A percentile compares a stretch with the other conserved stretches of the same genome.
Conservation (phyloP, 2,888 invertebrate genomes). For the Archips crataeganus region DNA sequence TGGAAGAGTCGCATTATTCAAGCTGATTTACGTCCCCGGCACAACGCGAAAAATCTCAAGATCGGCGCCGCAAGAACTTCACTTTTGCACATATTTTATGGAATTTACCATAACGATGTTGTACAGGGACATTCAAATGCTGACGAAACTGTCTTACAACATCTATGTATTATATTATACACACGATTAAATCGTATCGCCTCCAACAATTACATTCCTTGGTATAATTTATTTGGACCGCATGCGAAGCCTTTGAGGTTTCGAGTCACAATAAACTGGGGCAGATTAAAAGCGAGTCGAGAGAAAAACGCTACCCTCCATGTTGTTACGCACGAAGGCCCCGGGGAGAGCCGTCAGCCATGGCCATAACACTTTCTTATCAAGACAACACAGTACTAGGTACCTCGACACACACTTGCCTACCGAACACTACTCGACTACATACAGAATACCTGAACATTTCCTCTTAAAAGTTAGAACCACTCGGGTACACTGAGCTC, state of each 20-base stretch:
- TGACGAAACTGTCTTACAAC: not conserved
- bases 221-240: constrained; percentile 14
- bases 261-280: constrained; percentile 60
- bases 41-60: constrained; percentile 47
- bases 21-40: constrained; percentile 57
- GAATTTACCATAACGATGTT: constrained; percentile 3
- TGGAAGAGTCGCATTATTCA: constrained; percentile 58
- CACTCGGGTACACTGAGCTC: not conserved
- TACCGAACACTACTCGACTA: constrained; percentile 1
- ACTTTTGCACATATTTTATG: constrained; percentile 42
- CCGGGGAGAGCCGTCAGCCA: constrained; percentile 67
- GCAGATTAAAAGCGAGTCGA: constrained; percentile 67
- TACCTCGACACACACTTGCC: constrained; percentile 46
- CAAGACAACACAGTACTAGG: constrained; percentile 68
- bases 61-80: constrained; percentile 24
- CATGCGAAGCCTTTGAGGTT: constrained; percentile 28
- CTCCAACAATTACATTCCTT: not conserved
- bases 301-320: constrained; percentile 58
- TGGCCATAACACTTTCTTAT: constrained; percentile 75
- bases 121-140: not conserved
- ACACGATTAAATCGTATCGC: not conserved
- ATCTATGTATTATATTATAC: not conserved
- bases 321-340: constrained; percentile 65
- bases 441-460: constrained; percentile 20
- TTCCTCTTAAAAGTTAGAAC: constrained; percentile 15